A percentile compares a stretch with the other conserved stretches of the same genome.
Conservation (phyloP, 2,888 invertebrate species). For the Geophilus truncorum region DNA sequence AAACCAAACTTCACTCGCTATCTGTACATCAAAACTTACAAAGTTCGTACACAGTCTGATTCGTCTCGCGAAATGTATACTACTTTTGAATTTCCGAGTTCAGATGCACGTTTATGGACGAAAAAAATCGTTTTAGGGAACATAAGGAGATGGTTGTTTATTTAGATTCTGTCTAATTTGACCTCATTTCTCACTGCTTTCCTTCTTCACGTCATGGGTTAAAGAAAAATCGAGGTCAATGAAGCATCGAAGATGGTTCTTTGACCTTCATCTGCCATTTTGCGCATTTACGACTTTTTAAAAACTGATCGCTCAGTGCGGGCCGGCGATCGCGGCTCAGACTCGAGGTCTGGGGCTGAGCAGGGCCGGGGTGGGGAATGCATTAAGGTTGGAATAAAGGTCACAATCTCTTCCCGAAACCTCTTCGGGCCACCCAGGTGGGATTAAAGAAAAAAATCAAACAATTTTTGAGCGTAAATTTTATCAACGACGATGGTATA, state of each 20-base stretch:
- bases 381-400: conserved; percentile 3
- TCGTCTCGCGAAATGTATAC: too few relatives aligned
- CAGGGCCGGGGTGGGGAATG: not conserved
- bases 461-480: not conserved
- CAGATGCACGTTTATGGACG: too few relatives aligned
- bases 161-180: not conserved
- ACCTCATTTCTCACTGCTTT: not conserved
- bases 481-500: not conserved
- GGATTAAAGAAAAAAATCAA: not conserved
- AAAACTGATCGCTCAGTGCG: not conserved
- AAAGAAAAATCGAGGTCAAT: not conserved
- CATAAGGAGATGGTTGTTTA: not conserved
- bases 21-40: too few relatives aligned
- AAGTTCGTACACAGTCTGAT: too few relatives aligned
- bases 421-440: conserved; percentile 5
- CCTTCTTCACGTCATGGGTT: not conserved
- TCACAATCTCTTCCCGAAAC: not conserved
- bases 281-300: not conserved
- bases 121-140: not conserved
- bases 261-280: conserved; percentile 3
- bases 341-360: not conserved
- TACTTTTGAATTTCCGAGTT: too few relatives aligned
- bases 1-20: too few relatives aligned
- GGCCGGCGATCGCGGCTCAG: not conserved
- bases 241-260: not conserved